These are phyloP conservation scores for Trissolcus japonicus DNA, from an alignment of 2,888 invertebrate genomes.

Conservation along the genomic window DNA sequence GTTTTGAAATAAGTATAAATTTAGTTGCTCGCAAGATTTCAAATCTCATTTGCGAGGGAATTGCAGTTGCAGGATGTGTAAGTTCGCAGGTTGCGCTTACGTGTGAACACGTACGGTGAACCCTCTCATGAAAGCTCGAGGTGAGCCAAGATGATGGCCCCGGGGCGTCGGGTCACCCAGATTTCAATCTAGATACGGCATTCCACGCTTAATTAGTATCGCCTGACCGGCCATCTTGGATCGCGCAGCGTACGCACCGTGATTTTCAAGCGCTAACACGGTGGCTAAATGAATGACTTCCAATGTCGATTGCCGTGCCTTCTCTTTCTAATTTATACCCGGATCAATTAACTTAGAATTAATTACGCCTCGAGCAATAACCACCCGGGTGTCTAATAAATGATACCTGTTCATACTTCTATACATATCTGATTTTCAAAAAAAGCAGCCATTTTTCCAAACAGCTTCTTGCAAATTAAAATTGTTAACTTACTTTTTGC, in stretches of 20 bases:
- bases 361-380: slow-evolving; percentile 49
- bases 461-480: slow-evolving; percentile 30
- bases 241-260: slow-evolving; percentile 46
- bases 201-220: slow-evolving; percentile 75
- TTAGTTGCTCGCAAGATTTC: not conserved
- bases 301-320: slow-evolving; percentile 54
- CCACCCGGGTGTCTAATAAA: slow-evolving; percentile 38
- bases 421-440: slow-evolving; percentile 28
- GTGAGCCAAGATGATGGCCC: slow-evolving; percentile 72
- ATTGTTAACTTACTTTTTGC: slow-evolving; percentile 3
- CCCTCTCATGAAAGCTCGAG: slow-evolving; percentile 60
- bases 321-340: slow-evolving; percentile 54
- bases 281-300: slow-evolving; percentile 54
- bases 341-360: slow-evolving; percentile 56
- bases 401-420: slow-evolving; percentile 14
- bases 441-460: slow-evolving; percentile 18
- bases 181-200: slow-evolving; percentile 76
- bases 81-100: slow-evolving; percentile 18
- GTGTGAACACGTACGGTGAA: slow-evolving; percentile 60
- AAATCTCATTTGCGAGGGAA: too few relatives aligned
- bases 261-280: slow-evolving; percentile 48
- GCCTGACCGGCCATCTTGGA: slow-evolving; percentile 71
- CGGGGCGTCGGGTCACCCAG: slow-evolving; percentile 75
- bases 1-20: too few relatives aligned
- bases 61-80: slow-evolving; percentile 6